Conservation (phyloP, 2,888 invertebrate species). For the Clostera curtula region DNA sequence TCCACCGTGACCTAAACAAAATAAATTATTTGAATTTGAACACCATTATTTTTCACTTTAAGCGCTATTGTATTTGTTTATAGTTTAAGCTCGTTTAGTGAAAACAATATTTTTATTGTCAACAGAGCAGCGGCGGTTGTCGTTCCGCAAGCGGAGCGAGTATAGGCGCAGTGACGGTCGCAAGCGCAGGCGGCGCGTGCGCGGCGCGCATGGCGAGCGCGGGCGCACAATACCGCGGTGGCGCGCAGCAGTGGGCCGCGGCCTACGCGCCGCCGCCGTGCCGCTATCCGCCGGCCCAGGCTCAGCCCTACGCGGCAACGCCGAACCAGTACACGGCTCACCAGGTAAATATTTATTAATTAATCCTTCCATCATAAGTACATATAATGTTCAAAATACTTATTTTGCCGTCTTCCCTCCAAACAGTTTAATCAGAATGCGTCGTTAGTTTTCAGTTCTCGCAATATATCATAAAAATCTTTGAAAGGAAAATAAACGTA, state of each 20-base stretch:
- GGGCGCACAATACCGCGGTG: constrained; percentile 69
- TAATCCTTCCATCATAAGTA: too few relatives aligned
- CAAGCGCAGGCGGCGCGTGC: constrained; percentile 69
- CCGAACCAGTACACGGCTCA: constrained; percentile 64
- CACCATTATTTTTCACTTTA: too few relatives aligned
- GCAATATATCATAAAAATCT: too few relatives aligned
- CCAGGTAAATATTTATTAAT: constrained; percentile 40
- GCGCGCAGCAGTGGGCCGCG: constrained; percentile 68
- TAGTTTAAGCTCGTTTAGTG: constrained; percentile 1
- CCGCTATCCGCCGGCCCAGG: constrained; percentile 70
- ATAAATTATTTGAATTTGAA: too few relatives aligned
- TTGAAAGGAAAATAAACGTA: too few relatives aligned
- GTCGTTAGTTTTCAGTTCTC: too few relatives aligned
- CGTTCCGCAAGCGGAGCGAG: constrained; percentile 56
- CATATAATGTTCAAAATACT: too few relatives aligned
- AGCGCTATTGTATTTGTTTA: too few relatives aligned
- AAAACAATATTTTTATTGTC: constrained; percentile 17
- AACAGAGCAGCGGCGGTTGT: constrained; percentile 65
- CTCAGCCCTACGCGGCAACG: constrained; percentile 60
- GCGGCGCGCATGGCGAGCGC: constrained; percentile 73
- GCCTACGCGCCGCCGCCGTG: constrained; percentile 69
- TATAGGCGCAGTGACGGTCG: constrained; percentile 69
- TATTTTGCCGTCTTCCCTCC: too few relatives aligned
- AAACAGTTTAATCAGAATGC: too few relatives aligned
- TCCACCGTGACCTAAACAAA: too few relatives aligned